Conservation (phyloP, 2,888 invertebrate genomes). For the Cylloceria caligata region DNA sequence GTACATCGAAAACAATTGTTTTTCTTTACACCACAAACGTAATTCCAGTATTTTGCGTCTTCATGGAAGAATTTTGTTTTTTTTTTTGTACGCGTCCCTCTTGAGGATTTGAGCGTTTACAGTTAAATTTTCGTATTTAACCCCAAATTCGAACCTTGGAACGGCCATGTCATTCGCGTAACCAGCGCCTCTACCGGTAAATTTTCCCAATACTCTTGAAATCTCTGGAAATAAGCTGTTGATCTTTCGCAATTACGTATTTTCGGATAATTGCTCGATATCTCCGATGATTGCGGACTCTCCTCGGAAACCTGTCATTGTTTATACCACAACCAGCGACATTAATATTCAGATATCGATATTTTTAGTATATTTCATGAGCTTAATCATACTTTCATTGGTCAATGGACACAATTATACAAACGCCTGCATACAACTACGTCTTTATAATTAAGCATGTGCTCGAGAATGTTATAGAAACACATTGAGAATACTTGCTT, state of each 20-base stretch:
- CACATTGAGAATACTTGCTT: constrained; percentile 20
- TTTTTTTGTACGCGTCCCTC: too few species aligned
- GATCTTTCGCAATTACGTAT: constrained; percentile 3
- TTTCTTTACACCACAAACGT: background rate
- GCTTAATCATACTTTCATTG: constrained; percentile 55
- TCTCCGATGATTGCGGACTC: background rate
- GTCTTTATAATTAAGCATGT: constrained; percentile 72
- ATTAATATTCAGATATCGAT: constrained; percentile 15
- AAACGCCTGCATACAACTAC: constrained; percentile 52
- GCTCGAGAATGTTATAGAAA: constrained; percentile 76
- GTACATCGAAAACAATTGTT: background rate
- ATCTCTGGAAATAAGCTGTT: background rate
- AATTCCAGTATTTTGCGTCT: background rate
- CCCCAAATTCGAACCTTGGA: background rate
- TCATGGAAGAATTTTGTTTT: too few species aligned
- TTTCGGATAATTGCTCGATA: constrained; percentile 24
- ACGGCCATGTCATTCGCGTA: background rate
- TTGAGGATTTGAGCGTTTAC: too few species aligned
- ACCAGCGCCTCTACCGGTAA: background rate
- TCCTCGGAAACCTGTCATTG: background rate
- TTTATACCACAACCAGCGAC: background rate
- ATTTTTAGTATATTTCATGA: constrained; percentile 5
- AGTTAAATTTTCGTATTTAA: too few species aligned
- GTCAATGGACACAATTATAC: constrained; percentile 82
- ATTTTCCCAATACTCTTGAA: background rate